These are phyloP conservation scores for Drosophila persimilis DNA, from an alignment of 1,140 invertebrate species.

Conservation along the genomic window DNA sequence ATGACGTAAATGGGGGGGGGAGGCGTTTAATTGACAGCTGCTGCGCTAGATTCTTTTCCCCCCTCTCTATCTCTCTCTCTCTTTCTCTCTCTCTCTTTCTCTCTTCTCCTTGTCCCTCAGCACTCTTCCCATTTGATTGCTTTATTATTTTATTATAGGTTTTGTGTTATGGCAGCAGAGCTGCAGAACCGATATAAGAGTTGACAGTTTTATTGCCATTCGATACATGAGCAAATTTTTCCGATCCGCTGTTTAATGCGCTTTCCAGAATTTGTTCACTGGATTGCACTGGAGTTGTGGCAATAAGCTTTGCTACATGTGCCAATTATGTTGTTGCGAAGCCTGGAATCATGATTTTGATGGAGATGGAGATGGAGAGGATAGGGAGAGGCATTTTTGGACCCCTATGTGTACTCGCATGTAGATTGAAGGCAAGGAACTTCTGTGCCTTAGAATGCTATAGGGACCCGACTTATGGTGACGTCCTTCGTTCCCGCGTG, in stretches of 20 bases:
- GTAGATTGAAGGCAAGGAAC: too few relatives aligned
- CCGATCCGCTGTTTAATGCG: constrained; percentile 1
- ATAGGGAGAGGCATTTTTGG: too few relatives aligned
- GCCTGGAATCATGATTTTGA: too few relatives aligned
- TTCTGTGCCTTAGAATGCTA: too few relatives aligned
- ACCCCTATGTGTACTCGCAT: too few relatives aligned
- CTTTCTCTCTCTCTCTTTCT: neutral
- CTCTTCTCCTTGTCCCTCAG: constrained; percentile 6
- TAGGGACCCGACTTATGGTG: too few relatives aligned
- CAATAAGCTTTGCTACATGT: too few relatives aligned
- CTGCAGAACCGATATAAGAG: constrained; percentile 10
- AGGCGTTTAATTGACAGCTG: constrained; percentile 30
- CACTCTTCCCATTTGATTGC: neutral
- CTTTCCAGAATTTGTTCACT: too few relatives aligned
- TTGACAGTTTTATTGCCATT: constrained; percentile 41
- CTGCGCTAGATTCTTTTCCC: neutral
- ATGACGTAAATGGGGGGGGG: constrained; percentile 41
- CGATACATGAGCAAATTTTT: constrained; percentile 26
- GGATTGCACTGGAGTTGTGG: too few relatives aligned
- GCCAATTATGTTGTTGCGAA: too few relatives aligned
- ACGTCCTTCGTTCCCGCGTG: too few relatives aligned
- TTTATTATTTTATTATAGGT: constrained; percentile 20
- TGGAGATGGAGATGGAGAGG: too few relatives aligned
- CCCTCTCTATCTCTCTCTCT: neutral
- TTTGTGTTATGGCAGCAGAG: neutral